These are phyloP conservation scores for Dendrophyllia cribrosa DNA, from an alignment of 64 coral and sea anemone species.

Conservation along the genomic window DNA sequence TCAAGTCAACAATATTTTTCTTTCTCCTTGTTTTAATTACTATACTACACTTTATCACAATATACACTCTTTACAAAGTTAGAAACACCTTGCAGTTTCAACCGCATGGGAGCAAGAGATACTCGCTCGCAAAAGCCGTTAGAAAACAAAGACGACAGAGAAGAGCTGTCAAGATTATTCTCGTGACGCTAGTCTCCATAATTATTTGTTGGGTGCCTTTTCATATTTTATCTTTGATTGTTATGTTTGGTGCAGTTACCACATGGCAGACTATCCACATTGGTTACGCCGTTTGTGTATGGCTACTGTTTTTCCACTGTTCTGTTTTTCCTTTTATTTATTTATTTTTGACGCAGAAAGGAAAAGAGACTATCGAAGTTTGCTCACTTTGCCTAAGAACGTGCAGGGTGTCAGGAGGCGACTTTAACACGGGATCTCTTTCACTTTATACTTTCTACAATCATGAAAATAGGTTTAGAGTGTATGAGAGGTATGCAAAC, in stretches of 20 bases:
- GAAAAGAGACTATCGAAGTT: neutral
- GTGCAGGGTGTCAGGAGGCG: conserved; percentile 7
- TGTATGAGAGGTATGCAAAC: neutral
- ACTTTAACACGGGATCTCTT: neutral
- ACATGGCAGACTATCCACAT: neutral
- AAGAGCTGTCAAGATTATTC: conserved; percentile 28
- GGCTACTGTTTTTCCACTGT: conserved; percentile 24
- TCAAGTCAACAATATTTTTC: neutral
- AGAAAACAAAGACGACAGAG: conserved; percentile 19
- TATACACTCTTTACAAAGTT: neutral
- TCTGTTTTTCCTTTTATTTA: conserved; percentile 25
- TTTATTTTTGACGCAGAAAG: conserved; percentile 33
- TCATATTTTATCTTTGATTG: neutral
- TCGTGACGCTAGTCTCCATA: conserved; percentile 19
- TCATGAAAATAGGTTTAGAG: neutral
- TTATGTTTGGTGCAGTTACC: neutral
- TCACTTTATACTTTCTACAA: conserved; percentile 1
- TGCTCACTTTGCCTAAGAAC: conserved; percentile 18
- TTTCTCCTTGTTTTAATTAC: neutral
- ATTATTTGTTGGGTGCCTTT: conserved; percentile 21
- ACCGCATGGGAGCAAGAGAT: neutral
- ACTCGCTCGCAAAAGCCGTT: neutral
- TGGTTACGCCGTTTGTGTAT: neutral
- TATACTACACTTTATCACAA: conserved; percentile 7
- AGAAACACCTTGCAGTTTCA: neutral